Conservation (phyloP, 2,797 vertebrate species). For the Synanceia verrucosa region DNA sequence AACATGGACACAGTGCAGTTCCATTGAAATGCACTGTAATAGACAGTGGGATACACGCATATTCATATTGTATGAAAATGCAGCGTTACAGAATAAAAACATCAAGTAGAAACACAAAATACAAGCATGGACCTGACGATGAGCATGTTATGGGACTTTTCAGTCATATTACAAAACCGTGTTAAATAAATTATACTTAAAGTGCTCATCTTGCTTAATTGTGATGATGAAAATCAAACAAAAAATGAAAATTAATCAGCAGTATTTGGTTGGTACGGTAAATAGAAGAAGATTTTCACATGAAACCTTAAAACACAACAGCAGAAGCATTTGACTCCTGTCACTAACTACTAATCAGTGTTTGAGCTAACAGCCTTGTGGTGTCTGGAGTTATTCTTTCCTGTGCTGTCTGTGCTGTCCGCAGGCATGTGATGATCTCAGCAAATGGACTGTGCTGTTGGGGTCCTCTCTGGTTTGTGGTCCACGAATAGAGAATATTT, state of each 20-base stretch:
- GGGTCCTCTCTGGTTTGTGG: slow-evolving; percentile 76
- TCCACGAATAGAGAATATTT: slow-evolving; percentile 84
- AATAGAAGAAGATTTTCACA: neutral
- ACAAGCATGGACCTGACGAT: no score
- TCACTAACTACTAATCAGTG: slow-evolving; percentile 18
- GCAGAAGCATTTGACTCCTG: neutral
- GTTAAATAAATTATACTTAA: no score
- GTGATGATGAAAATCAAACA: neutral
- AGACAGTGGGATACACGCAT: no score
- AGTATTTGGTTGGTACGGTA: neutral
- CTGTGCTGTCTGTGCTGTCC: slow-evolving; percentile 50
- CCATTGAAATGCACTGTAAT: no score
- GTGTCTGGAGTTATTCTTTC: slow-evolving; percentile 11
- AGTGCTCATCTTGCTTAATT: no score
- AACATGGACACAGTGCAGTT: no score
- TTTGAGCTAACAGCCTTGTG: slow-evolving; percentile 11
- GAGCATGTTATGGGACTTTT: no score
- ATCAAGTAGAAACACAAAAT: no score
- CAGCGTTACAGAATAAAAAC: no score
- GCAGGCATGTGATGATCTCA: slow-evolving; percentile 90
- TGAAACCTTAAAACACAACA: neutral
- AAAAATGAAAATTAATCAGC: neutral
- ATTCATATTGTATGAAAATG: no score
- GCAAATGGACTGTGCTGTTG: slow-evolving; percentile 88
- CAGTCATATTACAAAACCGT: no score